Percentiles rank a stretch among this genome's conserved stretches.
Evolutionary conservation across 64 coral and sea anemone genomes (phyloP).

Genomic region (Porites australiensis): DNA sequence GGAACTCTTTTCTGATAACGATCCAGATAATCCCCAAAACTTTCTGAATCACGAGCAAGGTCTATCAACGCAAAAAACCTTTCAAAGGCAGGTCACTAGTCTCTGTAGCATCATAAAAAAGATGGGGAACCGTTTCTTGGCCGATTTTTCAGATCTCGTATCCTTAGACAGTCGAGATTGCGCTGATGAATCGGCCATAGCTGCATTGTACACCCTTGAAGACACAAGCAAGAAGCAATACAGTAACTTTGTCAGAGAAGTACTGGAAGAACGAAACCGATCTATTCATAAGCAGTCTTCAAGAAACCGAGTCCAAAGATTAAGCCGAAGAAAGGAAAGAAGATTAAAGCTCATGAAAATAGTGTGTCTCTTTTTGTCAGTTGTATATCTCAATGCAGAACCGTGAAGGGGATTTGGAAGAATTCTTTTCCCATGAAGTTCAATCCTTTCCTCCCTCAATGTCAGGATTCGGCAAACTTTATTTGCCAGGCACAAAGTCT

Average conservation of each 20-base stretch:
- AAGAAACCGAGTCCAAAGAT: constrained; percentile 7
- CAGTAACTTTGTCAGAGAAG: background rate
- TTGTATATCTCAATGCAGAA: background rate
- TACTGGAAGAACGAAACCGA: background rate
- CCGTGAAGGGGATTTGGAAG: background rate
- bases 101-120: background rate
- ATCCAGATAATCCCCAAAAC: background rate
- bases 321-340: too few relatives aligned
- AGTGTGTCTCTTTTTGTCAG: background rate
- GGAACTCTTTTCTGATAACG: constrained; percentile 2
- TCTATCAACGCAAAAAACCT: background rate
- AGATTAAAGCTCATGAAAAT: background rate
- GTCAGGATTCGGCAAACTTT: constrained; percentile 35
- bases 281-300: constrained; percentile 21
- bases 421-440: constrained; percentile 45
- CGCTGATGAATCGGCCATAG: background rate
- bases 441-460: constrained; percentile 25
- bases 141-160: constrained; percentile 34
- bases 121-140: constrained; percentile 43
- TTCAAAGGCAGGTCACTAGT: constrained; percentile 30
- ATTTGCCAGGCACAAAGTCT: constrained; percentile 17
- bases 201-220: constrained; percentile 1
- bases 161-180: constrained; percentile 33
- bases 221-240: constrained; percentile 1
- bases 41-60: constrained; percentile 13